Conservation (phyloP, 2,113 vertebrate genomes). For the Euleptes europaea region DNA sequence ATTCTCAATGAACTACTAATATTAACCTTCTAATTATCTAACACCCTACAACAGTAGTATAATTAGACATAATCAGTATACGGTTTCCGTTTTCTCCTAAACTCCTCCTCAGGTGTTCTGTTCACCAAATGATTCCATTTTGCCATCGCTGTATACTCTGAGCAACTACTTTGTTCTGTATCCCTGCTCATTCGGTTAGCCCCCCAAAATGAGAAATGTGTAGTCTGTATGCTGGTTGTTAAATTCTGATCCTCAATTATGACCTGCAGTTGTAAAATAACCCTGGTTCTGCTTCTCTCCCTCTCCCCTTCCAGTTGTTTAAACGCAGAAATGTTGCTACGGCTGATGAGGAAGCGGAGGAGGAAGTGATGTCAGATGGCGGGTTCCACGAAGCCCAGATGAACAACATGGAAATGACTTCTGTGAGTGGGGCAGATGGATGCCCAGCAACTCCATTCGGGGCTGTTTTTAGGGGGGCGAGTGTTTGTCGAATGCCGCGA, state of each 20-base stretch:
- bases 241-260: not conserved
- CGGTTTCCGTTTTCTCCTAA: too few species aligned
- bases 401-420: constrained; percentile 93
- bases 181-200: not conserved
- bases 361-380: constrained; percentile 96
- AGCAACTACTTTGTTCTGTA: not conserved
- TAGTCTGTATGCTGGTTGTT: not conserved
- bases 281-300: not conserved
- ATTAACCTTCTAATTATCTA: too few species aligned
- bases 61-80: too few species aligned
- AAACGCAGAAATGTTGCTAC: constrained; percentile 96
- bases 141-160: too few species aligned
- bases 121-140: too few species aligned
- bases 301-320: constrained; percentile 82
- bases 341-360: constrained; percentile 88
- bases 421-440: constrained; percentile 73
- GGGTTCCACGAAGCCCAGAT: constrained; percentile 93
- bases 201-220: not conserved
- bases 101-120: too few species aligned
- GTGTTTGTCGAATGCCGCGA: not conserved
- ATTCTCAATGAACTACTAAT: too few species aligned
- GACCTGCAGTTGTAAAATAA: not conserved
- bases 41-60: too few species aligned
- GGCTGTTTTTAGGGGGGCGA: not conserved
- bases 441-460: not conserved